Base-by-base conservation (phyloP, 2,888 invertebrate species). In the Drosophila quinaria region DNA sequence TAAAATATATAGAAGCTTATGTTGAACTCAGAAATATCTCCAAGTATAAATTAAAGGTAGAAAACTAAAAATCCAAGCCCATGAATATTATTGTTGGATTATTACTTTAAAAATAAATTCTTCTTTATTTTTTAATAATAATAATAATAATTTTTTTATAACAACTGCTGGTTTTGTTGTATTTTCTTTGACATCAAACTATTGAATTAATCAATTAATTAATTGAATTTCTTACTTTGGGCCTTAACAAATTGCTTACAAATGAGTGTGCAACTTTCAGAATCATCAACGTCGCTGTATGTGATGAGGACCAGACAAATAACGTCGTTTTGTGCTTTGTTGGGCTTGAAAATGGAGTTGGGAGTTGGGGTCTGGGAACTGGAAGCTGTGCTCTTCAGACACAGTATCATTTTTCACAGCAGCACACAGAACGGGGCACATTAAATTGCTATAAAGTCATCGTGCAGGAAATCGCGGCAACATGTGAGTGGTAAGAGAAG, bases 391-490 rank as follows among this genome's bases (percentile, higher is more conserved):
- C 49, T 54, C 59, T 71, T 49, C 46, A 68, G 60, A 44, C 71
- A 60, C 39, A 77, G 74, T 78, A 74, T 87, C 74, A 84, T 84
- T 89, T 89, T 86, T 84, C 89, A 89, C 65, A 64, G 51, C 56
- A 59, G 54, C 46, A 46, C 37, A 44, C 59, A 58, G 39, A 50
- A 54, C 46, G 75, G 41, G 69, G 68, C 78, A 65, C 84, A 84
- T 84, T 89, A 84, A 87, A 89, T 89, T 87, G 89, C 81, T 84
- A 87, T 80, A 89, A 84, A 89, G 87, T 78, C 84, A 87, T 71
- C 68, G 71, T 69, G 56, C 62, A 62, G 72, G 65, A 82, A 72
- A 60, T 63, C 47, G 44, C 52, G 67, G 47, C 67, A 63, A 62
- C 65, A 76, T 79, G 67, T 75, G 65, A 60, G 56, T 50, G 35